Evolutionary conservation across 2,113 vertebrate species (phyloP), one percentile per base, ranked within the genome.

Genomic region (Passer domesticus): DNA sequence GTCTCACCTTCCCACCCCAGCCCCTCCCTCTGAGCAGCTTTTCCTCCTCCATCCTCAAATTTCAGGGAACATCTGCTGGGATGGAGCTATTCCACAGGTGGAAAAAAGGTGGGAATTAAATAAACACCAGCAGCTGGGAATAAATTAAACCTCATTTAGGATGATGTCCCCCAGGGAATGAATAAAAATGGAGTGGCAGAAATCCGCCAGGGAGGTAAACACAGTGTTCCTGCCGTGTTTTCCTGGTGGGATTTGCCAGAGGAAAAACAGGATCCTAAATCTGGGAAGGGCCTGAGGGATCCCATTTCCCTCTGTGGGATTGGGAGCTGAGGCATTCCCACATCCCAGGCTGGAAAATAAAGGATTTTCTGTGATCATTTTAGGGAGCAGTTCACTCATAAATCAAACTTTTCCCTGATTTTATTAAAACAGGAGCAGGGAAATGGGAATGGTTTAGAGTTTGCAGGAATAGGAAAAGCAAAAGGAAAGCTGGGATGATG

Each of bases 41-140:
- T n/a, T 41, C 49, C 59, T 13, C 14, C 76, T 73, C 53, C 1
- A 22, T 82, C 41, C 88, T 94, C 89, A 35, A 52, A 76, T 95
- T 95, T 87, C 91, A 69, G 81, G 3, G 74, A 92, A 76, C 96
- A 96, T 85, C 96, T 97, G 96, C 70, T 1, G 60, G 43, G 81
- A 46, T 1, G 9, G 63, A 87, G 77, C 55, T 35, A 76, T 64
- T 80, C 91, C 93, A 91, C 81, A 39, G 31, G 78, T 73, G 81
- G 87, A 64, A 79, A 79, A 90, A 89, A 55, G 13, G 8, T 73
- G 74, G 81, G 41, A 53, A 58, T 85, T 66, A 70, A 91, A 92
- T 60, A 95, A 94, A 92, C 87, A 87, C 46, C n/a, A 7, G 14
- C 14, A 55, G 9, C 30, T 18, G 37, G 75, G 78, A 90, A 91